Evolutionary conservation across 2,888 invertebrate genomes (phyloP).

Genomic region (Brachylomia viminalis): DNA sequence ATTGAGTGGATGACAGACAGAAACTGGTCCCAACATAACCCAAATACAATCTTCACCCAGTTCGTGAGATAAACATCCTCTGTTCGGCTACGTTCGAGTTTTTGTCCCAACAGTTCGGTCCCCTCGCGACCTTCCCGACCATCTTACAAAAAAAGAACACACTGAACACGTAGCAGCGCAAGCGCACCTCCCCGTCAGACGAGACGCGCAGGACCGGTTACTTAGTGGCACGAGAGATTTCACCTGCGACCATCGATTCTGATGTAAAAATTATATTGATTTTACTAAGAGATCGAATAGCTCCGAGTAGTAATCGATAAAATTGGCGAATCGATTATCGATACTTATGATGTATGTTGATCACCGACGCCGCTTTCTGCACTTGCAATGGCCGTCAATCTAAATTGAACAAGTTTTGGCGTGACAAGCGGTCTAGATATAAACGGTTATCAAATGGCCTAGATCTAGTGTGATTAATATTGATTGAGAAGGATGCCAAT

Average conservation of each 20-base stretch:
- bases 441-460: slow-evolving; percentile 61
- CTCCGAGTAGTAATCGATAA: slow-evolving; percentile 61
- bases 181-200: slow-evolving; percentile 71
- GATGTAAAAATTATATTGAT: slow-evolving; percentile 68
- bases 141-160: slow-evolving; percentile 64
- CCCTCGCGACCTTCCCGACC: slow-evolving; percentile 70
- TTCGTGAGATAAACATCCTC: slow-evolving; percentile 69
- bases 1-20: slow-evolving; percentile 60
- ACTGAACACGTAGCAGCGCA: slow-evolving; percentile 51
- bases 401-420: slow-evolving; percentile 59
- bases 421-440: slow-evolving; percentile 47
- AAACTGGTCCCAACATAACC: slow-evolving; percentile 70
- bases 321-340: slow-evolving; percentile 43
- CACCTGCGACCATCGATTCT: slow-evolving; percentile 77
- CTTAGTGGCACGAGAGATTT: slow-evolving; percentile 83
- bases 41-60: slow-evolving; percentile 69
- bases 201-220: slow-evolving; percentile 78
- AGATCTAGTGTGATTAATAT: slow-evolving; percentile 60
- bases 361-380: slow-evolving; percentile 52
- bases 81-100: slow-evolving; percentile 52
- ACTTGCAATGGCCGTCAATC: slow-evolving; percentile 58
- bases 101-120: slow-evolving; percentile 60
- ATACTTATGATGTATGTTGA: slow-evolving; percentile 39
- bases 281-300: slow-evolving; percentile 74
- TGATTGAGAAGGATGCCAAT: slow-evolving; percentile 48